These are phyloP conservation scores for Dermochelys coriacea DNA, from an alignment of 2,797 vertebrate genomes.

Conservation along the genomic window DNA sequence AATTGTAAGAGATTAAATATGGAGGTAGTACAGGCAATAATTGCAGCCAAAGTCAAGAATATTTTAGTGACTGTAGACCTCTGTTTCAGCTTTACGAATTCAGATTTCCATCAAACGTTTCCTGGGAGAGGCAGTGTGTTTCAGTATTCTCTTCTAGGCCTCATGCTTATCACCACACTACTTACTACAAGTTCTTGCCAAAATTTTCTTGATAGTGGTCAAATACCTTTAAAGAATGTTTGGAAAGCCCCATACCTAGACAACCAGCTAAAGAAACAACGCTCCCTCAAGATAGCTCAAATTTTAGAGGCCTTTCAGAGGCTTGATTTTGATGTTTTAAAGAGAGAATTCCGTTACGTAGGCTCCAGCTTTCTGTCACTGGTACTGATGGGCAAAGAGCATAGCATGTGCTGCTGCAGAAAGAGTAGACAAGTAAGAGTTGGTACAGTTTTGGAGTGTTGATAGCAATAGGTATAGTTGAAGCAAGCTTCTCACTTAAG, in stretches of 20 bases:
- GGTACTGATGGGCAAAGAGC: not conserved
- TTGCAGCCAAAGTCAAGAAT: not conserved
- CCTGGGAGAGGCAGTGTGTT: not conserved
- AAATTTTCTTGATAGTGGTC: not conserved
- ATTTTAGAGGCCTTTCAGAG: not conserved
- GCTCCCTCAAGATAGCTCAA: not conserved
- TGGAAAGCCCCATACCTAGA: not conserved
- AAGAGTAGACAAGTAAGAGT: not conserved
- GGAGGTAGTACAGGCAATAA: not conserved
- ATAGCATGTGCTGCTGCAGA: not conserved
- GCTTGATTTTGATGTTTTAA: not conserved
- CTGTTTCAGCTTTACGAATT: no score
- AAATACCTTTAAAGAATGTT: not conserved
- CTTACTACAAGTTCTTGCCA: not conserved
- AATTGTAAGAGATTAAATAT: not conserved
- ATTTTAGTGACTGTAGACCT: no score
- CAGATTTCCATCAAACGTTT: not conserved
- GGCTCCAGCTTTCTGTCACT: accelerated
- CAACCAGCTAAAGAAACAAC: not conserved
- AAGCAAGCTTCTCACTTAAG: not conserved
- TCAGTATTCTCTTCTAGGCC: not conserved
- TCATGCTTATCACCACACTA: not conserved
- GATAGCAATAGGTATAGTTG: not conserved
- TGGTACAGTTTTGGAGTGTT: not conserved
- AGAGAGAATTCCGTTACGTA: not conserved